Percentiles rank a stretch among this genome's conserved stretches.
These are phyloP conservation scores for Monomorium pharaonis DNA, from an alignment of 1,140 invertebrate genomes.

Conservation along the genomic window DNA sequence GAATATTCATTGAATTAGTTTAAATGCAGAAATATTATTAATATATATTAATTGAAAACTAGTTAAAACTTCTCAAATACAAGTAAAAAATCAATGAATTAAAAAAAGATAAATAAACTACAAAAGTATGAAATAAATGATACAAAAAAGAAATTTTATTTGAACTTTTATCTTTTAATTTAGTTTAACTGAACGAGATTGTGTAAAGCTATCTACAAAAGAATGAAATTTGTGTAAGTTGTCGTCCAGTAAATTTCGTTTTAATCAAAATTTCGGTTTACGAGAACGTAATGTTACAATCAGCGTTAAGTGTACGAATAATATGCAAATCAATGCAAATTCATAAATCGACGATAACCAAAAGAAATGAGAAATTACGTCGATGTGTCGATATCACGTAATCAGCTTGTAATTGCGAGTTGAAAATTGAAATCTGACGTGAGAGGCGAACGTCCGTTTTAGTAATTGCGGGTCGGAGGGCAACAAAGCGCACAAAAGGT, in stretches of 20 bases:
- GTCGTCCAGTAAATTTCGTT: not conserved
- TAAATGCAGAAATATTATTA: not conserved
- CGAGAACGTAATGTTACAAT: not conserved
- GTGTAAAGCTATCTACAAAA: not conserved
- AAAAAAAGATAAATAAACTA: not conserved
- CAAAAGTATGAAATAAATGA: not conserved
- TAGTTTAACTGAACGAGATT: not conserved
- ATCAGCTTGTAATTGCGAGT: not conserved
- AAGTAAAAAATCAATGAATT: not conserved
- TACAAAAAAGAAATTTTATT: not conserved
- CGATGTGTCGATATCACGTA: not conserved
- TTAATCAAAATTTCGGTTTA: not conserved
- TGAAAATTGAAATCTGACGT: constrained; percentile 28
- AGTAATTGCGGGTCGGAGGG: not conserved
- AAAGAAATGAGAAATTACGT: constrained; percentile 1
- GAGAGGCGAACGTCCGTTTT: not conserved
- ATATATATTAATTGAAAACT: no score
- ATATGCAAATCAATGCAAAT: not conserved
- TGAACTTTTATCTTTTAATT: not conserved
- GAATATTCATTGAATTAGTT: not conserved
- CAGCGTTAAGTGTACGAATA: not conserved
- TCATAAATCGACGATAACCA: not conserved
- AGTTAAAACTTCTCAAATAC: no score
- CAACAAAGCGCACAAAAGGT: not conserved
- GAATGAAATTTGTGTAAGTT: not conserved